A percentile compares a stretch with the other conserved stretches of the same genome.
These are phyloP conservation scores for Manacus vitellinus DNA, from an alignment of 2,113 vertebrate genomes.

Conservation along the genomic window DNA sequence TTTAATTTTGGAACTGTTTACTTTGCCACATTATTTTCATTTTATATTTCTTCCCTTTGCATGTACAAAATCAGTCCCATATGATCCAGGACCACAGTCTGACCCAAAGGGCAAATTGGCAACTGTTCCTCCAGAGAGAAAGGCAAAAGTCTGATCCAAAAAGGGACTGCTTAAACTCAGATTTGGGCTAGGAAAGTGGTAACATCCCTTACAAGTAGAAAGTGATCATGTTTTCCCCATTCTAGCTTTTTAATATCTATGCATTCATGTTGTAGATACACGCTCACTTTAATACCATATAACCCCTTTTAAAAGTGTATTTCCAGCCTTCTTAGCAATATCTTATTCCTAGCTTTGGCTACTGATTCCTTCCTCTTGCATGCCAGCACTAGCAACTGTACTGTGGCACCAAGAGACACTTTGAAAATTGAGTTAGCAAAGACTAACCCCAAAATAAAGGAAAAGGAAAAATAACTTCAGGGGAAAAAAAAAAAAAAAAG, in stretches of 20 bases:
- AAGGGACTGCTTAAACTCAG: not conserved
- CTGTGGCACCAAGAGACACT: not conserved
- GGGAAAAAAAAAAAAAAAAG: not conserved
- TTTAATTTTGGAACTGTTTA: not conserved
- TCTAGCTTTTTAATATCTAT: not conserved
- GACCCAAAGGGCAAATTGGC: not conserved
- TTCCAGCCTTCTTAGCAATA: not conserved
- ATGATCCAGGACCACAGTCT: not conserved
- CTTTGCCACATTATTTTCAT: not conserved
- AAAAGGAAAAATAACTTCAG: not conserved
- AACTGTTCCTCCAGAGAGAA: not conserved
- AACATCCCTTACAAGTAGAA: not conserved
- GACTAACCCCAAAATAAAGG: not conserved
- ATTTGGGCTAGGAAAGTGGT: not conserved
- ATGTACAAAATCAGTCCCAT: accelerated
- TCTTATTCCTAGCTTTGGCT: not conserved
- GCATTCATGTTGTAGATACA: not conserved
- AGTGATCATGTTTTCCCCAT: not conserved
- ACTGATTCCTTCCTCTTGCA: not conserved
- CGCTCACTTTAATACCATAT: not conserved
- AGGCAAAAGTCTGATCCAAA: not conserved
- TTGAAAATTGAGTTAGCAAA: not conserved
- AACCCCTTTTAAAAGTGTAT: not conserved
- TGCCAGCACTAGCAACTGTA: not conserved
- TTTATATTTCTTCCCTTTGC: not conserved